Conservation (phyloP, 2,797 vertebrate genomes). For the Pseudochirops corinnae region DNA sequence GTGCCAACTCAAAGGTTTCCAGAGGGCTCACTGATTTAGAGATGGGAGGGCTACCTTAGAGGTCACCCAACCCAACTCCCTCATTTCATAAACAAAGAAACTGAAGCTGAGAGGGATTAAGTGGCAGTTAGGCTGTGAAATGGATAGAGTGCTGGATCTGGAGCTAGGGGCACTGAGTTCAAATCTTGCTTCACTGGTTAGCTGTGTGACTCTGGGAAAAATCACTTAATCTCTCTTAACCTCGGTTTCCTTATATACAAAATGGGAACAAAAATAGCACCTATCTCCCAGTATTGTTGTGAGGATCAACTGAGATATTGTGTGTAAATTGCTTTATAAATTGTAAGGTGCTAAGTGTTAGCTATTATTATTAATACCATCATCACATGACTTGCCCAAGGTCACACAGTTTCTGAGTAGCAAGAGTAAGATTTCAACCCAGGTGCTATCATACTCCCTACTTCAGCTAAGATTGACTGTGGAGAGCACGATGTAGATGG, state of each 20-base stretch:
- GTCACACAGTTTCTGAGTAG: slow-evolving; percentile 2
- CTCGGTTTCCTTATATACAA: not conserved
- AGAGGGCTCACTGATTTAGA: not conserved
- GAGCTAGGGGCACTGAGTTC: not conserved
- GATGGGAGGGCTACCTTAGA: not conserved
- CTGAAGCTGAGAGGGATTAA: not conserved
- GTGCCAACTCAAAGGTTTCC: not conserved
- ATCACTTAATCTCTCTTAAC: not conserved
- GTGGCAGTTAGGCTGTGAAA: not conserved
- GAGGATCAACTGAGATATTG: not conserved
- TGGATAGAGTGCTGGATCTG: not conserved
- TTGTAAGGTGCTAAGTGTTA: not conserved
- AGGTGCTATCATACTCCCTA: not conserved
- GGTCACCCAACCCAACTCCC: not conserved
- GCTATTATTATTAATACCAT: not conserved
- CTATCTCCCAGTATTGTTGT: not conserved
- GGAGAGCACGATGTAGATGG: not conserved
- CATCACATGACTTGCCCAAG: not conserved
- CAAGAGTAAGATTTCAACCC: not conserved
- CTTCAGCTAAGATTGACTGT: not conserved
- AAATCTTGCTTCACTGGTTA: not conserved
- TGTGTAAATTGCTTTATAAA: not conserved
- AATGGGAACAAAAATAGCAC: not conserved
- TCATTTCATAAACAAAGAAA: not conserved
- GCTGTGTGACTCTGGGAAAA: not conserved